phyloP scores from a whole-genome alignment of 1,140 invertebrate genomes.

The Trachymyrmex cornetzi region DNA sequence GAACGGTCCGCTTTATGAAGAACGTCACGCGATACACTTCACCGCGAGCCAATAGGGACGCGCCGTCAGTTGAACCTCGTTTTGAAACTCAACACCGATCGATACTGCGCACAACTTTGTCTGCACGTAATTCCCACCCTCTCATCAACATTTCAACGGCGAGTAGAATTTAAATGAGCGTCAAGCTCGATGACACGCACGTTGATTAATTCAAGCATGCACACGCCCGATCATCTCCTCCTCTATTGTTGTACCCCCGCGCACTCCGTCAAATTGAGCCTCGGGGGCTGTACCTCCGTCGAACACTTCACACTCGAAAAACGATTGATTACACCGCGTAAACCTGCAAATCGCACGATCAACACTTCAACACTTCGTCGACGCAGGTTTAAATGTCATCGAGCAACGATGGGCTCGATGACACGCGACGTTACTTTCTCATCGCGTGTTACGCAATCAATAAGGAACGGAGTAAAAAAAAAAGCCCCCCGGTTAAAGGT shows the following conservation, averaged over 20 bases:
- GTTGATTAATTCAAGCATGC: conserved; percentile 59
- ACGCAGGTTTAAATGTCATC: conserved; percentile 15
- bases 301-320: background rate
- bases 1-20: conserved; percentile 15
- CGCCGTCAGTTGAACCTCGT: conserved; percentile 51
- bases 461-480: background rate
- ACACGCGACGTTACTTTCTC: background rate
- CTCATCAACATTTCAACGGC: conserved; percentile 54
- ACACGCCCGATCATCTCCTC: conserved; percentile 15
- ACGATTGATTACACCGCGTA: conserved; percentile 12
- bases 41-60: background rate
- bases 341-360: conserved; percentile 31
- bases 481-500: background rate
- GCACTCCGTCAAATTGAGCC: background rate
- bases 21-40: conserved; percentile 55
- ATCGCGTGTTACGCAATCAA: conserved; percentile 25
- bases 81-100: conserved; percentile 56
- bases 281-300: background rate
- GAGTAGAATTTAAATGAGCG: conserved; percentile 58
- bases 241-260: background rate
- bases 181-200: conserved; percentile 46
- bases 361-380: background rate
- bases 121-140: background rate
- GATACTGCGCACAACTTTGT: conserved; percentile 37
- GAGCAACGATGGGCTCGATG: background rate